Evolutionary conservation across 92 coral and sea anemone genomes (phyloP), one percentile per base, ranked within the genome.

Genomic region (Paramuricea clavata): DNA sequence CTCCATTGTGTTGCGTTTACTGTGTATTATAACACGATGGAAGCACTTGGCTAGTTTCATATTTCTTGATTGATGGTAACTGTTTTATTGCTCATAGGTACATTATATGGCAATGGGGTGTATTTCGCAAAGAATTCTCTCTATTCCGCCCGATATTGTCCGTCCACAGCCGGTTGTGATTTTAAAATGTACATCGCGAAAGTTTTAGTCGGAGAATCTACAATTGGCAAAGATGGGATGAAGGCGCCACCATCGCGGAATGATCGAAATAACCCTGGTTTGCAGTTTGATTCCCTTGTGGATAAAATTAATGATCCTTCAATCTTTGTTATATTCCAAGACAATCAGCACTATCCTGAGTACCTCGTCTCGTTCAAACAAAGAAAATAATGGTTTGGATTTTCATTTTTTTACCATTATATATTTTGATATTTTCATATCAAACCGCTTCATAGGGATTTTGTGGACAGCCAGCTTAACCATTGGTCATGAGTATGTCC

Each of bases 281-380:
- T 85, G 31, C 64, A 79, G 49, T 92, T 59, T 34, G 92, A 92
- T 72, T 92, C 94, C 13, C 88, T 89, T 1, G 94, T 92, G 22
- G 76, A 92, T 69, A 69, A 76, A 33, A 33, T 49, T 21, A 21
- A 6, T 6, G 70, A 86, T 67, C 94, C 94, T 22, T 28, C 69
- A 17, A 79, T 82, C n/a, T 86, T 85, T 50, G 94, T 92, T 33
- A 90, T 85, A 39, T 92, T 89, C 49, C 78, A 56, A 27, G 94
- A 92, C 27, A 27, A 76, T 13, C 93, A 92, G 77, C 83, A 82
- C 73, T 94, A 92, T 52, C 98, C 98, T 6, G 92, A 92, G 70
- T 94, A 94, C 78, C 72, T 94, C n/a, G 82, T 92, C 1, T 87
- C 94, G 10, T 85, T 92, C 47, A 30, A n/a, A 22, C 6, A 30